Evolutionary conservation across 2,797 vertebrate genomes (phyloP).

Genomic region (Coranthus polyacanthus): DNA sequence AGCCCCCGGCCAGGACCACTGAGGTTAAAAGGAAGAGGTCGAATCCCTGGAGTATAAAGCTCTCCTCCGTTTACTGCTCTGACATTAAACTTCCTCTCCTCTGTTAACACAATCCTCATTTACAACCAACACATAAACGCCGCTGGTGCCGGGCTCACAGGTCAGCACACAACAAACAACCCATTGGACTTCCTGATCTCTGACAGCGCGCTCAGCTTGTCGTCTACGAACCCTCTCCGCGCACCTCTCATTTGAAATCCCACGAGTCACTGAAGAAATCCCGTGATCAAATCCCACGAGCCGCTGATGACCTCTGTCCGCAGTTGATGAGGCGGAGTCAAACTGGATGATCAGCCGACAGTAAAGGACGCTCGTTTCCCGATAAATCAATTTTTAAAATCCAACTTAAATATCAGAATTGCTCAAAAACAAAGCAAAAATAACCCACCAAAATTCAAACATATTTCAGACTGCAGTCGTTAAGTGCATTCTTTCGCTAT

Average conservation of each 20-base stretch:
- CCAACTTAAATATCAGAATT: not conserved
- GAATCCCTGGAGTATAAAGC: slow-evolving; percentile 52
- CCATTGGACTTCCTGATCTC: slow-evolving; percentile 11
- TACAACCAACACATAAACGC: slow-evolving; percentile 57
- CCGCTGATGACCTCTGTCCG: not conserved
- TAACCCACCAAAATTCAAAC: not conserved
- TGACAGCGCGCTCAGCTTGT: not conserved
- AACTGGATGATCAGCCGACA: not conserved
- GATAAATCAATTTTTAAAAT: not conserved
- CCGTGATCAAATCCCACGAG: not conserved
- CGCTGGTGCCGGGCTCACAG: slow-evolving; percentile 1
- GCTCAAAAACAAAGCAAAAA: not conserved
- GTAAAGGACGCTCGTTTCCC: not conserved
- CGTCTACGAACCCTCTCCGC: not conserved
- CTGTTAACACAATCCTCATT: slow-evolving; percentile 56
- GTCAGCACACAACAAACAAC: slow-evolving; percentile 45
- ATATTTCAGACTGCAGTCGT: not conserved
- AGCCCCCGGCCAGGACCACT: slow-evolving; percentile 25
- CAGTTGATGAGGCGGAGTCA: no score
- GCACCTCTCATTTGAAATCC: slow-evolving; percentile 3
- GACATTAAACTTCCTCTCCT: slow-evolving; percentile 66
- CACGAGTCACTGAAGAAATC: no score
- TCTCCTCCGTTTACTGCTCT: slow-evolving; percentile 52
- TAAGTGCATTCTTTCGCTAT: slow-evolving; percentile 13
- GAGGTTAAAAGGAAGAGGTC: slow-evolving; percentile 57